Evolutionary conservation across 2,113 vertebrate genomes (phyloP).

Genomic region (Stercorarius parasiticus): DNA sequence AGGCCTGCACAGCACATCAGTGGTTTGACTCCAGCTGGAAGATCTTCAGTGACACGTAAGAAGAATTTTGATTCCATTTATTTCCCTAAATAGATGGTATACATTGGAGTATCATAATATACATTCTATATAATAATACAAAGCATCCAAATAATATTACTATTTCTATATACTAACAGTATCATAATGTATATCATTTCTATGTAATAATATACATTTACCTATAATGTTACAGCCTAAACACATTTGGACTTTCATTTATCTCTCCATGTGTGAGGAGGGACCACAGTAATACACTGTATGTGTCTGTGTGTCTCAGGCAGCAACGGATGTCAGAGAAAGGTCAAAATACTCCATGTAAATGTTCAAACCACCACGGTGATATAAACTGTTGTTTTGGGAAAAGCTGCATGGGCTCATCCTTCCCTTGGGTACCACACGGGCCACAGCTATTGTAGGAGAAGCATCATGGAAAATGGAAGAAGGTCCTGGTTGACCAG

Average conservation of each 20-base stretch:
- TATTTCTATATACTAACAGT: neutral
- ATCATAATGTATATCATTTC: neutral
- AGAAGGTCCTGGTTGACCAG: neutral
- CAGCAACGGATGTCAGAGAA: neutral
- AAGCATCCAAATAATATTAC: neutral
- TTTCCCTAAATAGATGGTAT: neutral
- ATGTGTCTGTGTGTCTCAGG: neutral
- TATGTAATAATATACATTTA: neutral
- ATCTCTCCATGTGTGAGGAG: neutral
- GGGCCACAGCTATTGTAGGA: neutral
- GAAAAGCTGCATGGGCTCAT: neutral
- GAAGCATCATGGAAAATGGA: neutral
- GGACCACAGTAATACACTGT: too few species aligned
- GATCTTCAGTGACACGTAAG: neutral
- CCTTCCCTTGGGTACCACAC: neutral
- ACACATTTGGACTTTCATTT: neutral
- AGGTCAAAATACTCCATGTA: neutral
- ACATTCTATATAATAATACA: neutral
- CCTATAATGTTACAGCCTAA: neutral
- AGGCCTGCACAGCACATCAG: too few species aligned
- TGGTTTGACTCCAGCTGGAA: neutral
- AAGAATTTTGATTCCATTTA: neutral
- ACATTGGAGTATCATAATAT: neutral
- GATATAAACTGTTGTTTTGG: neutral
- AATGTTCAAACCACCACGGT: neutral